Conservation (phyloP, 2,797 vertebrate genomes). For the Sylvia borin region DNA sequence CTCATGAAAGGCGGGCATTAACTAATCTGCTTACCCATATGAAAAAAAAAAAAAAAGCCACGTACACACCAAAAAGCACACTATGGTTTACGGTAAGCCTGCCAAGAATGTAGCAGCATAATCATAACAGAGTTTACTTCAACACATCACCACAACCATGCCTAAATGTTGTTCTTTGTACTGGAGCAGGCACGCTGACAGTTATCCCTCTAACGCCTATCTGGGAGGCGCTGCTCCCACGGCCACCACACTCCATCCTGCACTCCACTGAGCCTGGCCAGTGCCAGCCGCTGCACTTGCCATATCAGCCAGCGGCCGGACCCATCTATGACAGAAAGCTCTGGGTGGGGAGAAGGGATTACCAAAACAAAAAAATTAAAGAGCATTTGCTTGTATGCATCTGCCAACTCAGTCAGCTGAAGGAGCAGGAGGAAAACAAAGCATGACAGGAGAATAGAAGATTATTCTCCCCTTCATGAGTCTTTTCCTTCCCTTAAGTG, state of each 20-base stretch:
- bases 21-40: conserved; percentile 39
- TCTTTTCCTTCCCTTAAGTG: accelerated
- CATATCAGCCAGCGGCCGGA: background rate
- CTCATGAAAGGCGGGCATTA: conserved; percentile 39
- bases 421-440: background rate
- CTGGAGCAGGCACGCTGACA: background rate
- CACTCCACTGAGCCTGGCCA: background rate
- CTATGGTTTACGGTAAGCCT: background rate
- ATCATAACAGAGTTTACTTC: conserved; percentile 30
- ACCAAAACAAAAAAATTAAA: conserved; percentile 31
- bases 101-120: background rate
- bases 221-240: background rate
- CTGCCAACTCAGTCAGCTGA: background rate
- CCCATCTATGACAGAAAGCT: background rate
- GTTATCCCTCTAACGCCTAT: background rate
- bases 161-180: background rate
- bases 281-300: background rate
- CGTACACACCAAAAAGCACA: conserved; percentile 12
- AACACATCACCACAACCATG: background rate
- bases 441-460: background rate
- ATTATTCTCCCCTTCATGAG: background rate
- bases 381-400: background rate
- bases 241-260: background rate
- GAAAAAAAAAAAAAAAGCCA: background rate
- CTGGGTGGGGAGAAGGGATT: background rate